These are phyloP conservation scores for Callospermophilus lateralis DNA, from an alignment of 2,113 vertebrate genomes.

Conservation along the genomic window DNA sequence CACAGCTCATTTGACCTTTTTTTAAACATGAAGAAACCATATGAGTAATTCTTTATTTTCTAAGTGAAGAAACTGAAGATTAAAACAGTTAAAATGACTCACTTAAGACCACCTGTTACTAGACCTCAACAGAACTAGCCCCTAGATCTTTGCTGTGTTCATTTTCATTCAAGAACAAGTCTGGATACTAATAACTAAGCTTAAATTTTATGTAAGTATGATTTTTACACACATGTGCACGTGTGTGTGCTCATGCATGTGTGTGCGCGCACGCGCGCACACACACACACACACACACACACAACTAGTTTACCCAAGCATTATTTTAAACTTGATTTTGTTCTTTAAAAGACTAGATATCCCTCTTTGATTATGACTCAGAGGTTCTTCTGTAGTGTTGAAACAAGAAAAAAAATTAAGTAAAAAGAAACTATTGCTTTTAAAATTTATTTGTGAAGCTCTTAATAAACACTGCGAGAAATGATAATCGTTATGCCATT, in stretches of 20 bases:
- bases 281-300: neutral
- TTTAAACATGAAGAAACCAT: conserved; percentile 1
- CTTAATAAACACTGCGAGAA: conserved; percentile 37
- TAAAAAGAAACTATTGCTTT: neutral
- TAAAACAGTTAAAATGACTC: neutral
- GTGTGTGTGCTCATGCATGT: neutral
- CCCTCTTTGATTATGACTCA: neutral
- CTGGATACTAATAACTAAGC: neutral
- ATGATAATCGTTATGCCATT: neutral
- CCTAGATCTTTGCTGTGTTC: neutral
- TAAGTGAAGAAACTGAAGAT: conserved; percentile 18
- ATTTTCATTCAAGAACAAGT: conserved; percentile 13
- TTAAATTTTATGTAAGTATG: neutral
- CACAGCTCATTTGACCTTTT: neutral
- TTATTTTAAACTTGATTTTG: conserved; percentile 35
- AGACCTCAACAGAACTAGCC: neutral
- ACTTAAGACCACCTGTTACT: neutral
- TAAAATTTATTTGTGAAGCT: conserved; percentile 36
- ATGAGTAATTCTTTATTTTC: neutral
- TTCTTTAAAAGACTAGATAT: neutral
- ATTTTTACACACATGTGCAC: neutral
- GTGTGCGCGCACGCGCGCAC: neutral
- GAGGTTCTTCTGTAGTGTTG: neutral
- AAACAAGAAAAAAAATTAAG: conserved; percentile 59
- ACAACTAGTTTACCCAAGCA: neutral